A percentile compares a stretch with the other conserved stretches of the same genome.
phyloP scores from a whole-genome alignment of 2,888 invertebrate species.

The Thereva unica region DNA sequence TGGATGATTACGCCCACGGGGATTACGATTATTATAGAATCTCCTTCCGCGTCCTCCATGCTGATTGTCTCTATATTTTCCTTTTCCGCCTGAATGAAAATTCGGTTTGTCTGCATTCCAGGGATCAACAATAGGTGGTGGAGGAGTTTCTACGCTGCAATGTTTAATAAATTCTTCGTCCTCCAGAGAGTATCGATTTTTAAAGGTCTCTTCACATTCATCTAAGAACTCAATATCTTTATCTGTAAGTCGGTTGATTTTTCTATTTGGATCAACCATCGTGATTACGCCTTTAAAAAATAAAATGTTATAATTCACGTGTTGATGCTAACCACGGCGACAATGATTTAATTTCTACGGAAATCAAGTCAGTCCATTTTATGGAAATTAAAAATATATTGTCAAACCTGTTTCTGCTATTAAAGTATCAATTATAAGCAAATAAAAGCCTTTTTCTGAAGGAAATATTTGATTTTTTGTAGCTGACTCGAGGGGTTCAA shows the following conservation, averaged over 20 bases:
- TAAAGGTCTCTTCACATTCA: constrained; percentile 67
- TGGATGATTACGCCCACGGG: too few species aligned
- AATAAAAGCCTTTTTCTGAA: constrained; percentile 53
- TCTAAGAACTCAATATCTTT: constrained; percentile 65
- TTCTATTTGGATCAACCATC: constrained; percentile 59
- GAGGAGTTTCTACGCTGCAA: constrained; percentile 55
- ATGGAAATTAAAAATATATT: constrained; percentile 3
- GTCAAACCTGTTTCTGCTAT: constrained; percentile 53
- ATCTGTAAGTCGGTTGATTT: constrained; percentile 60
- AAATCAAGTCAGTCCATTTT: neutral
- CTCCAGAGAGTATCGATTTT: constrained; percentile 65
- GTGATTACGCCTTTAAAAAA: constrained; percentile 16
- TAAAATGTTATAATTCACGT: constrained; percentile 9
- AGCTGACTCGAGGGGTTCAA: constrained; percentile 58
- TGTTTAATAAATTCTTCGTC: constrained; percentile 66
- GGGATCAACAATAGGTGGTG: constrained; percentile 66
- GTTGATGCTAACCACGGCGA: constrained; percentile 10
- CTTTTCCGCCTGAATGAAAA: too few species aligned
- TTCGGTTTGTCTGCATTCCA: constrained; percentile 53
- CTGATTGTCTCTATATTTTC: too few species aligned
- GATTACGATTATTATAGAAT: too few species aligned
- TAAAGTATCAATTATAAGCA: constrained; percentile 51
- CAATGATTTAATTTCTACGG: constrained; percentile 17
- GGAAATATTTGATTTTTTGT: constrained; percentile 47
- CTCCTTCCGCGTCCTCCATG: too few species aligned